Evolutionary conservation across 2,797 vertebrate genomes (phyloP), one percentile per base, ranked within the genome.

Genomic region (Phrynocephalus guinanensis): DNA sequence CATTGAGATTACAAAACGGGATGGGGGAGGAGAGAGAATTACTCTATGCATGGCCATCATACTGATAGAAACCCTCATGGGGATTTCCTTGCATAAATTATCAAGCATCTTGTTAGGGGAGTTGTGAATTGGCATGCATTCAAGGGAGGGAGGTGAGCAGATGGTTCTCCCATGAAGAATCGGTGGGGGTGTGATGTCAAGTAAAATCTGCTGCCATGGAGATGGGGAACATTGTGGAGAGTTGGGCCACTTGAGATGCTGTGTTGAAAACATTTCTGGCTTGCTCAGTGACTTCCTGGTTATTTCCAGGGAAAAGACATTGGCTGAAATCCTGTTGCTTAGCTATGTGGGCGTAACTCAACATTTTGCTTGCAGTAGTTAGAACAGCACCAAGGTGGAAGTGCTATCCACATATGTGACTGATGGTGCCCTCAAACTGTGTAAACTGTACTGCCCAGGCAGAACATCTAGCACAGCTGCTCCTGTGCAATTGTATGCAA

Each of bases 91-190:
- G 0, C 3, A 0, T 87, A 56, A 91, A 88, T 87, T 70, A 88
- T 76, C 78, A 76, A 85, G 44, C 9, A 56, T 88, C 71, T 70
- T 85, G 83, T 76, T 77, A 77, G 78, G 78, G 78, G 24, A 70
- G 83, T 77, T 88, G 83, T 88, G 85, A 88, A 88, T 63, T 10
- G 70, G 6, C 80, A 89, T 90, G 1, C 83, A 85, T 85, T 86
- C 38, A 77, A 88, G 87, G 9, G 52, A 93, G 48, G 48, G 68
- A 92, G 63, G 52, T 30, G 72, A 90, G 88, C 82, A 82, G 16
- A 3, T 79, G 38, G 78, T 52, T 44, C 1, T 26, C 88, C 90
- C 77, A 48, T 18, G 48, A 60, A 75, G 26, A 48, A 70, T 5
- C 44, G 89, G 18, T 38, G 63, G 91, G 66, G 91, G 89, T 8